Percentiles rank a stretch among this genome's conserved stretches.
phyloP scores from a whole-genome alignment of 2,888 invertebrate genomes.

The Agonopterix arenella region DNA sequence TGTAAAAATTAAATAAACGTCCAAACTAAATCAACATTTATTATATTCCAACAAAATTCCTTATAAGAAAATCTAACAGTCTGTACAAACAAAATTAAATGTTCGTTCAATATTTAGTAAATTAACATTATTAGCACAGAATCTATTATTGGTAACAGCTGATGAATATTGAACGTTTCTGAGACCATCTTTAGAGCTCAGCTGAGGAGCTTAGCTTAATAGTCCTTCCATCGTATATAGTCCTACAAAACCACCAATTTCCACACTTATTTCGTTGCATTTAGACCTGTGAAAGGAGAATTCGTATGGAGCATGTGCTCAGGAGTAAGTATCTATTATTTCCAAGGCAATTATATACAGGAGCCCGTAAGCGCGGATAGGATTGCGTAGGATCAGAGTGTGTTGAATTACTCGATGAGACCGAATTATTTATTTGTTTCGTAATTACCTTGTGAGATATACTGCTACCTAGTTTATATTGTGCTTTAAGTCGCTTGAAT shows the following conservation, averaged over 20 bases:
- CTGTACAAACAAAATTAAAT: not conserved
- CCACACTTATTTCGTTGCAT: too few species aligned
- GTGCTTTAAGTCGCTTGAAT: not conserved
- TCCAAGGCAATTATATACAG: conserved; percentile 62
- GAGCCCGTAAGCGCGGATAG: conserved; percentile 29
- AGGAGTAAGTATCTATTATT: conserved; percentile 48
- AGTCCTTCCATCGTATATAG: too few species aligned
- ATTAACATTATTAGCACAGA: conserved; percentile 19
- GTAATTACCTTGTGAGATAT: conserved; percentile 34
- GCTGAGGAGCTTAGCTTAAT: conserved; percentile 24
- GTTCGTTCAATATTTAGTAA: conserved; percentile 9
- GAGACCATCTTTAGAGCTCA: conserved; percentile 29
- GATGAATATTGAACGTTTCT: conserved; percentile 39
- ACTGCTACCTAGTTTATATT: not conserved
- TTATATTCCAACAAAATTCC: too few species aligned
- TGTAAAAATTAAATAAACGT: too few species aligned
- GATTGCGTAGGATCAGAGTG: conserved; percentile 35
- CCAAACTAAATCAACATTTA: too few species aligned
- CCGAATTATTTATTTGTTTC: conserved; percentile 42
- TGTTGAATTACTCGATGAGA: conserved; percentile 42
- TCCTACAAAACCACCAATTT: too few species aligned
- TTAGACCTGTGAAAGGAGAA: too few species aligned
- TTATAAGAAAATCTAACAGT: too few species aligned
- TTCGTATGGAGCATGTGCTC: too few species aligned
- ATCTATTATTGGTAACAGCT: conserved; percentile 16